Conservation (phyloP, 2,797 vertebrate species). For the Picus viridis region DNA sequence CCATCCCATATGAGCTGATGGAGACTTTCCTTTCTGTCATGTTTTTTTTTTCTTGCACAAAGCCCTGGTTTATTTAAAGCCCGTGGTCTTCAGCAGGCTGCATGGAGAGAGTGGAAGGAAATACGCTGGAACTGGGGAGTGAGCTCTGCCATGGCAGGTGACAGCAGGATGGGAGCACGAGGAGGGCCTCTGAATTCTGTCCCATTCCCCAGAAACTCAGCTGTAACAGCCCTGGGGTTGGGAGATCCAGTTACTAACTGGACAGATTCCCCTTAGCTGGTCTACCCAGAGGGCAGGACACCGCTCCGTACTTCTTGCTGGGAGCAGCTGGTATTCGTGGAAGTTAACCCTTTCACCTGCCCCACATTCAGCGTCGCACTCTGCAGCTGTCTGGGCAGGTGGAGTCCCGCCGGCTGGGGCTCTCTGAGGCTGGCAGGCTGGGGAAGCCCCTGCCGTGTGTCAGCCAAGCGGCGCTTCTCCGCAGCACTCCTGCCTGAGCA, state of each 20-base stretch:
- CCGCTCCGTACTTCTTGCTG: background rate
- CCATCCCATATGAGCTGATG: too few species aligned
- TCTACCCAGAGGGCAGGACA: background rate
- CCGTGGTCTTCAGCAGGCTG: background rate
- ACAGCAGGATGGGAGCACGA: rapidly evolving
- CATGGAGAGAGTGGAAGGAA: background rate
- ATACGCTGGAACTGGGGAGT: background rate
- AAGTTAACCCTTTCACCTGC: background rate
- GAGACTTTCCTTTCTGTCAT: background rate
- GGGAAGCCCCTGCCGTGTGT: background rate
- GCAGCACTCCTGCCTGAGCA: background rate
- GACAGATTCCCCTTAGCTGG: background rate
- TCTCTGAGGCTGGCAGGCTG: background rate
- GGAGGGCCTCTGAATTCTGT: background rate
- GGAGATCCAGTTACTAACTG: background rate
- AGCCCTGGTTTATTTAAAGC: background rate
- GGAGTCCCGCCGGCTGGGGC: background rate
- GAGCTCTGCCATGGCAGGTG: background rate
- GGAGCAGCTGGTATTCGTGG: background rate
- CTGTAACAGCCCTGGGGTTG: background rate
- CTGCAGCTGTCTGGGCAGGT: background rate
- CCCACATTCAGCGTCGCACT: rapidly evolving
- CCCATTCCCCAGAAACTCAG: background rate
- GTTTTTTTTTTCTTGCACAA: background rate
- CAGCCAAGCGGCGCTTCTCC: background rate